Evolutionary conservation across 2,797 vertebrate genomes (phyloP).

Genomic region (Carduelis carduelis): DNA sequence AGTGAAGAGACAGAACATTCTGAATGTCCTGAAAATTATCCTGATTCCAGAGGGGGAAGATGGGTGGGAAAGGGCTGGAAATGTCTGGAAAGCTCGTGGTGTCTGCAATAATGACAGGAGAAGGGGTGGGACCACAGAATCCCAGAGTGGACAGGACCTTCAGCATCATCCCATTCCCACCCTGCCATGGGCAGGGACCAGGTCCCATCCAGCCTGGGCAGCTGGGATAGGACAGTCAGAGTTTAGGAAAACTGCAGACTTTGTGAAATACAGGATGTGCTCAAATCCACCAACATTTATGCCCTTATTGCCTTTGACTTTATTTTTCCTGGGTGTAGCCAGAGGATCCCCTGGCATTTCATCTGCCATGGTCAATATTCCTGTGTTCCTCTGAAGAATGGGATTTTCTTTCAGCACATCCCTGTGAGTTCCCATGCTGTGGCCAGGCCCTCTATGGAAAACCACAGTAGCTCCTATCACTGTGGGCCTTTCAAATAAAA

Average conservation of each 20-base stretch:
- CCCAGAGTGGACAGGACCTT: not conserved
- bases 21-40: not conserved
- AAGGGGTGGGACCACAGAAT: fast-evolving
- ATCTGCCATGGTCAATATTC: not conserved
- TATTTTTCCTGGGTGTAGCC: too few relatives aligned
- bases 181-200: not conserved
- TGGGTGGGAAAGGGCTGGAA: not conserved
- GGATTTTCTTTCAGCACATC: not conserved
- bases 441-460: not conserved
- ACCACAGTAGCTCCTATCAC: not conserved
- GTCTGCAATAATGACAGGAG: not conserved
- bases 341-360: not conserved
- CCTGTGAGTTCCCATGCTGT: fast-evolving
- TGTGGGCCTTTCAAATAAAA: not conserved
- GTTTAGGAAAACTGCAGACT: not conserved
- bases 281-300: not conserved
- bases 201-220: not conserved
- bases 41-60: not conserved
- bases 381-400: not conserved
- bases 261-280: too few relatives aligned
- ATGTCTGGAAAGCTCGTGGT: not conserved
- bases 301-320: not conserved
- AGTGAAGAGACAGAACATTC: not conserved
- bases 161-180: not conserved
- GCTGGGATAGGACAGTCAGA: fast-evolving